Evolutionary conservation across 1,140 invertebrate species (phyloP), one percentile per base, ranked within the genome.

Genomic region (Drosophila suzukii): DNA sequence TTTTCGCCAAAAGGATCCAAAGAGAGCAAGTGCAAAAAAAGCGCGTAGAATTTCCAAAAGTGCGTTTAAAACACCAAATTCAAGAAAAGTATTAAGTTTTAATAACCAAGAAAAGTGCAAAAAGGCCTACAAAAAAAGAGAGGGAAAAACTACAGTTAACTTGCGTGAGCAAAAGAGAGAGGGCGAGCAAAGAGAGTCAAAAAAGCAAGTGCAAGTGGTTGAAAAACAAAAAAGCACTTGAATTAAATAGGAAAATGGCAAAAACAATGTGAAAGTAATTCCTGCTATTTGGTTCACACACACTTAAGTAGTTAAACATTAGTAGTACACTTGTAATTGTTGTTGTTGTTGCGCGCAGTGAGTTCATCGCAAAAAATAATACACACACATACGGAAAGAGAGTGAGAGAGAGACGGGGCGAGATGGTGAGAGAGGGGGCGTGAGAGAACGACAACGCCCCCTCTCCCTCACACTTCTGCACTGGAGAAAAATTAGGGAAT

Each of bases 331-430:
- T 67, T 86, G 72, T 84, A 83, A 71, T 73, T 75, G 41, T 78
- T 85, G 68, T 85, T 76, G 78, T 85, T 73, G 75, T 81, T 89
- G 84, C 68, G 73, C 81, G 51, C 73, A 88, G 83, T 88, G 83
- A 88, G 84, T 88, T 88, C 83, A 88, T 88, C 83, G 83, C 83
- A 88, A 88, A 88, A 89, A 88, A 88, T 86, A 86, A 86, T 83
- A 83, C 83, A 82, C 83, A 82, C 53, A 55, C 32, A 51, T 7
- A 46, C 13, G 34, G 10, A 11, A 20, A 39, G 38, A 66, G 4
- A 27, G 15, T 11, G 43, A 53, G 56, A 38, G 56, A 38, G 55
- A 38, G 58, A 30, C 32, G 30, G 62, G 38, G 56, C 39, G 59
- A 32, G 41, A 39, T 8, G 51, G 49, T 32, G 34, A 24, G 27